Conservation (phyloP, 2,797 vertebrate species). For the Poeciliopsis paucimaculata region DNA sequence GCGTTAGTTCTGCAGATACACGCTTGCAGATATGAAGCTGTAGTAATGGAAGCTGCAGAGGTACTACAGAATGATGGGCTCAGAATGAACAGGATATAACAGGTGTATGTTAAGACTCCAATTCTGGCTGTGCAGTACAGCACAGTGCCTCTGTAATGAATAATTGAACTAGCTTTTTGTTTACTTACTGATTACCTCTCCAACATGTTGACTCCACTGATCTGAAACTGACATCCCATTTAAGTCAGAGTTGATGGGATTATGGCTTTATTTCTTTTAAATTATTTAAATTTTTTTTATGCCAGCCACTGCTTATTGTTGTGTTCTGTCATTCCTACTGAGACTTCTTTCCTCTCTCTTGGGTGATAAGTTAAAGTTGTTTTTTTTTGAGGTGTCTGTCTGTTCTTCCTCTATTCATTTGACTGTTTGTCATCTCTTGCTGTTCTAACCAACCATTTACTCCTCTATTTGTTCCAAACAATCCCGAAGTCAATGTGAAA, state of each 20-base stretch:
- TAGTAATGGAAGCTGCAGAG: not conserved
- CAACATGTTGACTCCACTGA: constrained; percentile 11
- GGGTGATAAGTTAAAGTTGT: constrained; percentile 5
- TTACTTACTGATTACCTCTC: constrained; percentile 17
- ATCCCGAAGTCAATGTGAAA: constrained; percentile 32
- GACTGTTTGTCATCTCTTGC: constrained; percentile 23
- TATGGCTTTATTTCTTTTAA: not conserved
- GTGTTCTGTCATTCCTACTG: not conserved
- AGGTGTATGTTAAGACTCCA: not conserved
- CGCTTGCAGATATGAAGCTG: not conserved
- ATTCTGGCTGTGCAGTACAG: not conserved
- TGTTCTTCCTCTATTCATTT: constrained; percentile 23
- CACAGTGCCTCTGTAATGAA: constrained; percentile 12
- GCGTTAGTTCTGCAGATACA: not conserved
- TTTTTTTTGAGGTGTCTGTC: constrained; percentile 9
- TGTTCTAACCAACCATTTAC: constrained; percentile 22
- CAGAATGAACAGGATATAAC: not conserved
- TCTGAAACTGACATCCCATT: constrained; percentile 15
- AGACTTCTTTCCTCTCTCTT: not conserved
- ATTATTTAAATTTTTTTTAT: not conserved
- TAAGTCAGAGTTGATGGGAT: constrained; percentile 5
- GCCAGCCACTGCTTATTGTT: not conserved
- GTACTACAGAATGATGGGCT: not conserved
- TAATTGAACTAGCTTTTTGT: constrained; percentile 5
- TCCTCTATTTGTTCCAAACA: constrained; percentile 32